These are phyloP conservation scores for Phoronis australis DNA, from an alignment of 2,888 invertebrate genomes.

Conservation along the genomic window DNA sequence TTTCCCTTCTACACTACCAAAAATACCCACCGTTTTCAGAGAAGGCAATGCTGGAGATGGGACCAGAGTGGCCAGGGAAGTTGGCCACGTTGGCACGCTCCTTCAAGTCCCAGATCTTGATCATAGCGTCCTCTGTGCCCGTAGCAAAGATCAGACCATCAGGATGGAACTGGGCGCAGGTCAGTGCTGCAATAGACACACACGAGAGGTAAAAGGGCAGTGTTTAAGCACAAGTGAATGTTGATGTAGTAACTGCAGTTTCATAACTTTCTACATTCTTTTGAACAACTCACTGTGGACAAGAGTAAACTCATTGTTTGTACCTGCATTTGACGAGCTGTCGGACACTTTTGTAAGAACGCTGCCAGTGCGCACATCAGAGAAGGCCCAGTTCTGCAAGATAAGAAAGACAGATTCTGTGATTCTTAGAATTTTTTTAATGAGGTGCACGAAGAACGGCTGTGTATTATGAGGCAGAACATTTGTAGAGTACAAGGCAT, in stretches of 20 bases:
- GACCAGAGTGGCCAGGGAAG: constrained; percentile 93
- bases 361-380: constrained; percentile 88
- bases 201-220: too few species aligned
- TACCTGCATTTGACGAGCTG: too few species aligned
- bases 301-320: too few species aligned
- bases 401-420: constrained; percentile 1
- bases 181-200: constrained; percentile 59
- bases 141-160: constrained; percentile 99
- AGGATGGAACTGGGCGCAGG: constrained; percentile 98
- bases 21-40: constrained; percentile 86
- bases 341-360: constrained; percentile 78
- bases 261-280: too few species aligned
- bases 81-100: constrained; percentile 97
- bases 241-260: too few species aligned
- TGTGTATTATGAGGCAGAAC: too few species aligned
- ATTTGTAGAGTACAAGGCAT: too few species aligned
- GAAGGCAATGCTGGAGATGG: constrained; percentile 94
- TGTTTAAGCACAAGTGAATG: too few species aligned
- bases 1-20: too few species aligned
- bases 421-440: too few species aligned
- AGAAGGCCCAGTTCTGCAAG: constrained; percentile 90
- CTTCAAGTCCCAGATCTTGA: constrained; percentile 99
- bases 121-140: constrained; percentile 86
- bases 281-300: too few species aligned
- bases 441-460: too few species aligned